phyloP scores from a whole-genome alignment of 2,888 invertebrate species.

The Spodoptera exigua region DNA sequence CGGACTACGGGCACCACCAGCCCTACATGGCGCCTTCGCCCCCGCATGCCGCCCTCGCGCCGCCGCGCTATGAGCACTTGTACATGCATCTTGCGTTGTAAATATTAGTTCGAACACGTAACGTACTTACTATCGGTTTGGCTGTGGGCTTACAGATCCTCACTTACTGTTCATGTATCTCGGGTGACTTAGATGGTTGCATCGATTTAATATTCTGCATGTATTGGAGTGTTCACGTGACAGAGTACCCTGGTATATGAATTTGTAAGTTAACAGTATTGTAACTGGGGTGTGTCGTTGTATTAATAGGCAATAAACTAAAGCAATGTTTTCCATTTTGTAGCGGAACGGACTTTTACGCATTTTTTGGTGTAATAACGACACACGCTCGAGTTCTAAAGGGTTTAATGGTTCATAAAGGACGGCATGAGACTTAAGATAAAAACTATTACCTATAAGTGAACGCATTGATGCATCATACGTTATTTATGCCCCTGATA shows the following conservation, averaged over 20 bases:
- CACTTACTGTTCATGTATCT: not conserved
- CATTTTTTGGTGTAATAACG: not conserved
- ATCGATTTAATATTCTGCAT: too few species aligned
- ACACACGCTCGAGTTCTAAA: conserved; percentile 6
- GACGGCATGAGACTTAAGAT: conserved; percentile 5
- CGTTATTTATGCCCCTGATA: conserved; percentile 19
- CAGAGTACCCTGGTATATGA: not conserved
- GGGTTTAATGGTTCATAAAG: conserved; percentile 11
- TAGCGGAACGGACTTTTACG: not conserved
- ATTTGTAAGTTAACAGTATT: conserved; percentile 14
- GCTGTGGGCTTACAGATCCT: conserved; percentile 24
- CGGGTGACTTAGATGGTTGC: too few species aligned
- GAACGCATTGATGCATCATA: conserved; percentile 3
- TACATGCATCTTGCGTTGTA: conserved; percentile 73
- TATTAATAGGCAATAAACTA: conserved; percentile 8
- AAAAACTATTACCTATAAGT: not conserved
- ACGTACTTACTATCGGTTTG: conserved; percentile 38
- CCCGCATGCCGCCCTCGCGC: conserved; percentile 47
- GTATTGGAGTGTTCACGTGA: too few species aligned
- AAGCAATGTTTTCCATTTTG: conserved; percentile 24
- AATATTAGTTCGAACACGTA: conserved; percentile 56
- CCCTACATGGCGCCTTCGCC: conserved; percentile 51
- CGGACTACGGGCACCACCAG: conserved; percentile 53
- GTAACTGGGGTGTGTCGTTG: conserved; percentile 14
- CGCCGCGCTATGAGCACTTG: conserved; percentile 61